phyloP scores from a whole-genome alignment of 2,113 vertebrate genomes.

The Herpailurus yagouaroundi region DNA sequence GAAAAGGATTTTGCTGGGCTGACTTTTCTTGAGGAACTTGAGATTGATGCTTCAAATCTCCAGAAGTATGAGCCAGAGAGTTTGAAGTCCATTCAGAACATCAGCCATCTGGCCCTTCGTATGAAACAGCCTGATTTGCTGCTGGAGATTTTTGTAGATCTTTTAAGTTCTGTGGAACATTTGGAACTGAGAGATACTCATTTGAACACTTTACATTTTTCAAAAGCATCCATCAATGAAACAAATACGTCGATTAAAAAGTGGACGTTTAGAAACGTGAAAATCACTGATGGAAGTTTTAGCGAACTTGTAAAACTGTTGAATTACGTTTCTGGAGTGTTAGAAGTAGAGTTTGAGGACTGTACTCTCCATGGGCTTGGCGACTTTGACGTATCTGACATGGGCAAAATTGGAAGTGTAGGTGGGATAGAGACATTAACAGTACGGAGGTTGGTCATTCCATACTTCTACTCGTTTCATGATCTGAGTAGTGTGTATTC shows the following conservation, averaged over 20 bases:
- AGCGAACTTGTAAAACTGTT: neutral
- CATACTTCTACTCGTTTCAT: conserved; percentile 77
- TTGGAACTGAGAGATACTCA: conserved; percentile 83
- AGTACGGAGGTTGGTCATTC: conserved; percentile 72
- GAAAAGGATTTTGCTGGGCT: conserved; percentile 86
- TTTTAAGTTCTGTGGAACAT: conserved; percentile 75
- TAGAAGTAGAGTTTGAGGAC: conserved; percentile 78
- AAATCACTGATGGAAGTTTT: conserved; percentile 61
- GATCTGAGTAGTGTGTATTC: conserved; percentile 49
- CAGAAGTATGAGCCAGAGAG: conserved; percentile 77
- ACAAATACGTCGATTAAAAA: conserved; percentile 49
- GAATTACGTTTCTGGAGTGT: conserved; percentile 62
- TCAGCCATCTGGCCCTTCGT: conserved; percentile 80
- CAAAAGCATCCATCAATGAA: neutral
- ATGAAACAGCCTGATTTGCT: conserved; percentile 54
- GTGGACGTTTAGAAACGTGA: conserved; percentile 77
- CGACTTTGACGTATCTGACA: fast-evolving
- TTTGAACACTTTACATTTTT: neutral
- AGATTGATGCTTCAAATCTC: conserved; percentile 83
- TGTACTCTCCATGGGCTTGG: conserved; percentile 80
- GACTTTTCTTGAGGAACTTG: conserved; percentile 81
- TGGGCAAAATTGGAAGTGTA: fast-evolving
- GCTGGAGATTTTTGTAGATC: conserved; percentile 79
- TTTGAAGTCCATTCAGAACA: conserved; percentile 69
- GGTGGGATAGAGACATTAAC: conserved; percentile 59